These are phyloP conservation scores for Trissolcus japonicus DNA, from an alignment of 2,888 invertebrate genomes.

Conservation along the genomic window DNA sequence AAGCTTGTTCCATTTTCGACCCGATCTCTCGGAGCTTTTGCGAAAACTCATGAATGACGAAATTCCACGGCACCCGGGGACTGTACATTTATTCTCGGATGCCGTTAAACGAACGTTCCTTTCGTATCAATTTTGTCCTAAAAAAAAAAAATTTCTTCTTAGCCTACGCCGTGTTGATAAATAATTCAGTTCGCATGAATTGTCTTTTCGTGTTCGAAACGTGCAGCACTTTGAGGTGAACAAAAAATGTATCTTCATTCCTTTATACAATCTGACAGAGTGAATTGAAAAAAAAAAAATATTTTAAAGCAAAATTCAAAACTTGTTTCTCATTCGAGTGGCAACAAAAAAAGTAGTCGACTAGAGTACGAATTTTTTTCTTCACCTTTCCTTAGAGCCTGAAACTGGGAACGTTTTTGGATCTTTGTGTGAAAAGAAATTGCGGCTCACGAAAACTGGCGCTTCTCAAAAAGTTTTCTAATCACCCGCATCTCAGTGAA, in stretches of 20 bases:
- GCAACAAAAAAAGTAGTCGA: too few species aligned
- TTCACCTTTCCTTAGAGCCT: too few species aligned
- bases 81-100: constrained; percentile 35
- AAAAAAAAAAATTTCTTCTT: constrained; percentile 20
- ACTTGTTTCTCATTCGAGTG: too few species aligned
- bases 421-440: constrained; percentile 1
- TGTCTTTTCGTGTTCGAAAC: constrained; percentile 35
- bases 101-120: constrained; percentile 35
- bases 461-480: constrained; percentile 15
- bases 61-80: constrained; percentile 33
- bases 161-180: constrained; percentile 19
- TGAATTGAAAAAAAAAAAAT: background rate
- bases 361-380: too few species aligned
- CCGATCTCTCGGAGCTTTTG: constrained; percentile 36
- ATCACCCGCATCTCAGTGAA: constrained; percentile 50
- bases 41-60: constrained; percentile 49
- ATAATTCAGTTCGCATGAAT: constrained; percentile 45
- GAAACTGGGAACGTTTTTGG: too few species aligned
- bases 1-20: constrained; percentile 48
- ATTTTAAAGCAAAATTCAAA: background rate
- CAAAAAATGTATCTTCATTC: background rate
- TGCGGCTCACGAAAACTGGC: constrained; percentile 8
- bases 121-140: constrained; percentile 33
- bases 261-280: background rate
- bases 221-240: too few species aligned